These are phyloP conservation scores for Paradisaea rubra DNA, from an alignment of 2,113 vertebrate species.

Conservation along the genomic window DNA sequence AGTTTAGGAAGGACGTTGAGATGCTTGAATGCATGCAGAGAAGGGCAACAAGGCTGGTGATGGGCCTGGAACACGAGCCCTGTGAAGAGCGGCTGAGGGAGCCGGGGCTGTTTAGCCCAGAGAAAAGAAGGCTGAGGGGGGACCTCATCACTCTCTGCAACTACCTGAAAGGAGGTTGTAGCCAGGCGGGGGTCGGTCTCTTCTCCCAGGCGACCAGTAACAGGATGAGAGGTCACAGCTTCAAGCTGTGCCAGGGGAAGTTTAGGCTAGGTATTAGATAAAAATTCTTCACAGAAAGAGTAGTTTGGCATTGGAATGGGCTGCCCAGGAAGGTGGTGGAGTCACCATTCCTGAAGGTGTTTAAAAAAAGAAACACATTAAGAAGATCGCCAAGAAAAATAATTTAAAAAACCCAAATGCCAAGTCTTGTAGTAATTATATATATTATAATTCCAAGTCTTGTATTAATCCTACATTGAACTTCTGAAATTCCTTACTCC, in stretches of 20 bases:
- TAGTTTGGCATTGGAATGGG: neutral
- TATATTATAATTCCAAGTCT: neutral
- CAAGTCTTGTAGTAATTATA: neutral
- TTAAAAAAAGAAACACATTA: neutral
- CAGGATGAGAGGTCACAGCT: neutral
- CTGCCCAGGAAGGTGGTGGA: neutral
- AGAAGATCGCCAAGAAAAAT: neutral
- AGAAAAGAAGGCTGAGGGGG: neutral
- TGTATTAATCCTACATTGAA: neutral
- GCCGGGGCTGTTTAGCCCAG: neutral
- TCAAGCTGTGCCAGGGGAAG: neutral
- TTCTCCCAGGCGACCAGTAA: neutral
- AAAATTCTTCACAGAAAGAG: neutral
- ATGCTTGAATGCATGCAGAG: rapidly evolving
- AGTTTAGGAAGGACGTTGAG: neutral
- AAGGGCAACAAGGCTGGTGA: neutral
- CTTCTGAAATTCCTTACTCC: neutral
- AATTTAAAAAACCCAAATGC: neutral
- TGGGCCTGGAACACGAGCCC: neutral
- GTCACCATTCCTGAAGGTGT: neutral
- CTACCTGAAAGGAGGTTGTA: too few relatives aligned
- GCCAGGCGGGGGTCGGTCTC: neutral
- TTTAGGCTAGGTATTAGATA: neutral
- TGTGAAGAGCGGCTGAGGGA: neutral
- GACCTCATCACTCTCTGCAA: neutral